Evolutionary conservation across 2,888 invertebrate species (phyloP).

Genomic region (Cosmopolites sordidus): DNA sequence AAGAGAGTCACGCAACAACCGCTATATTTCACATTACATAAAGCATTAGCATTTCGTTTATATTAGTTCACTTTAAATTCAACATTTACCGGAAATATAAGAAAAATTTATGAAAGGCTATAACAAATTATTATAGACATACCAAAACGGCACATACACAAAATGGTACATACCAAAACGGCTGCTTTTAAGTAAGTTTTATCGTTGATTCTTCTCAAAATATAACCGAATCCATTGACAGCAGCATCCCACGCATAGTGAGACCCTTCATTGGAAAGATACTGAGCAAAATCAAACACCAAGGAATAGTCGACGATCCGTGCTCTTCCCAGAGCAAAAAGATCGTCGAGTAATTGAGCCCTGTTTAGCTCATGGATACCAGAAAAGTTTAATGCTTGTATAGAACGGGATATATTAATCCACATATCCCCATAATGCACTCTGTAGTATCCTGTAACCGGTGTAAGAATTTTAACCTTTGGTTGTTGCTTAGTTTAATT

Average conservation of each 20-base stretch:
- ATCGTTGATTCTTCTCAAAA: conserved; percentile 24
- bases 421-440: conserved; percentile 68
- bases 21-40: no score
- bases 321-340: conserved; percentile 59
- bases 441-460: conserved; percentile 59
- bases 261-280: conserved; percentile 61
- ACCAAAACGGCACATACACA: no score
- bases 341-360: conserved; percentile 72
- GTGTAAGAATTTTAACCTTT: no score
- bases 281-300: conserved; percentile 61
- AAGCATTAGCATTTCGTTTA: no score
- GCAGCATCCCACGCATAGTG: conserved; percentile 74
- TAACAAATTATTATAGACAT: no score
- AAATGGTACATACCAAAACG: not conserved
- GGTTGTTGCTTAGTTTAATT: no score
- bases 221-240: conserved; percentile 21
- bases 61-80: no score
- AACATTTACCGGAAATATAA: no score
- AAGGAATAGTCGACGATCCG: conserved; percentile 51
- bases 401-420: conserved; percentile 52
- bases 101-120: no score
- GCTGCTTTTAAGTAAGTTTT: conserved; percentile 1
- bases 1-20: no score
- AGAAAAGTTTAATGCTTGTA: conserved; percentile 47
- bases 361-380: conserved; percentile 62